A percentile compares a stretch with the other conserved stretches of the same genome.
Conservation (phyloP, 2,888 invertebrate species). For the Malacosoma neustria region DNA sequence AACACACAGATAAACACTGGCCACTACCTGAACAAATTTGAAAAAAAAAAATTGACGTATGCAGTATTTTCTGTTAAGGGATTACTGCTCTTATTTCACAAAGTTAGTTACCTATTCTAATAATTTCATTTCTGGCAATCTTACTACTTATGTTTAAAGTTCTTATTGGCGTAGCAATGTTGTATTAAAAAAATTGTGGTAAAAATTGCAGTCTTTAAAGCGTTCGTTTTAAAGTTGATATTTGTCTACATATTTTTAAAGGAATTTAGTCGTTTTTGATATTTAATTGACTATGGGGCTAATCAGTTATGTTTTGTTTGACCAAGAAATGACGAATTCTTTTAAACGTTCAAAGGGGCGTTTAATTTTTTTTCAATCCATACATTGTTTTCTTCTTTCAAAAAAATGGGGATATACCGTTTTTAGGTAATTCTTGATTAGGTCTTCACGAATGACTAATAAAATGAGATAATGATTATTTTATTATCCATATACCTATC, state of each 20-base stretch:
- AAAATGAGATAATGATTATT: no score
- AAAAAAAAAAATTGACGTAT: constrained; percentile 53
- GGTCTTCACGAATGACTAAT: no score
- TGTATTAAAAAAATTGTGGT: neutral
- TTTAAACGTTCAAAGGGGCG: neutral
- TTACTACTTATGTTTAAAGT: no score
- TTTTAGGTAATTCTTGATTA: no score
- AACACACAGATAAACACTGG: constrained; percentile 38
- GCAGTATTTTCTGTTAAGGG: constrained; percentile 48
- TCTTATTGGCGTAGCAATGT: no score
- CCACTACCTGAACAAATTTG: constrained; percentile 49
- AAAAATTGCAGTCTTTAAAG: neutral
- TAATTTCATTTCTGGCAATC: neutral
- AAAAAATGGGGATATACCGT: no score
- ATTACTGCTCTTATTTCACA: constrained; percentile 31
- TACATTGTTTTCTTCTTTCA: neutral
- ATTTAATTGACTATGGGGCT: constrained; percentile 58
- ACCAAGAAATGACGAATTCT: constrained; percentile 29
- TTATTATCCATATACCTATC: no score
- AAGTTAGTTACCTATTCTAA: constrained; percentile 8
- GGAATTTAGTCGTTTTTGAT: constrained; percentile 11
- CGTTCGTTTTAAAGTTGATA: neutral
- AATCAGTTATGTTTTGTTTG: constrained; percentile 66
- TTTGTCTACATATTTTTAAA: neutral
- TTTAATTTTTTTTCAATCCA: neutral